Conservation (phyloP, 1,140 invertebrate species). For the Battus philenor region DNA sequence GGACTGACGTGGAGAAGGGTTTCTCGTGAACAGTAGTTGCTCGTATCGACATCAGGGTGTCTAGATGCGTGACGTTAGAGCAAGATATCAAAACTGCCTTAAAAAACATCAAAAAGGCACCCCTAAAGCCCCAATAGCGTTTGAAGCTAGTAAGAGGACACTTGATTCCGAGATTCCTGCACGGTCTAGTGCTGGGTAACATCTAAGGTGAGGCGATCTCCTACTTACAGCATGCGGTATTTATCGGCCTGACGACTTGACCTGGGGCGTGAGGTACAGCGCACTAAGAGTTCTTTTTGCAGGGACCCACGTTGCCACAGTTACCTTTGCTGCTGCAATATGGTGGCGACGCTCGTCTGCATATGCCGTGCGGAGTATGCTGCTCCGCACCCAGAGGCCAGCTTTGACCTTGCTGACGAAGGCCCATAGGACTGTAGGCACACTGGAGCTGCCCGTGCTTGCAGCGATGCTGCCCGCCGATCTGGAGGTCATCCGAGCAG, state of each 20-base stretch:
- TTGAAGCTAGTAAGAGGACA: too few species aligned
- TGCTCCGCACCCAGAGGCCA: constrained; percentile 22
- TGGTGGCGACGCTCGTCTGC: constrained; percentile 8
- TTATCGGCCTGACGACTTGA: background rate
- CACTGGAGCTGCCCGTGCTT: constrained; percentile 30
- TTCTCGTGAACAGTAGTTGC: too few species aligned
- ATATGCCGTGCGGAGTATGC: constrained; percentile 9
- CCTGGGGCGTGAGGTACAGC: background rate
- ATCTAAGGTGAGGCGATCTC: too few species aligned
- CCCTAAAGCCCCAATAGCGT: too few species aligned
- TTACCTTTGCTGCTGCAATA: constrained; percentile 15
- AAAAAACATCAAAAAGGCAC: too few species aligned
- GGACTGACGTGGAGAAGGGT: too few species aligned
- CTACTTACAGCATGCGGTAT: background rate
- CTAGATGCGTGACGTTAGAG: too few species aligned
- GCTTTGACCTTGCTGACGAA: constrained; percentile 26
- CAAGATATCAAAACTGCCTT: too few species aligned
- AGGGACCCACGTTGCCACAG: constrained; percentile 2
- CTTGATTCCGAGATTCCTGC: too few species aligned
- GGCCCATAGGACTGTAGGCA: constrained; percentile 30
- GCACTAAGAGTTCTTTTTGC: background rate
- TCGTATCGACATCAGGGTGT: too few species aligned
- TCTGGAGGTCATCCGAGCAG: constrained; percentile 30
- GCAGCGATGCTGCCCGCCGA: constrained; percentile 34
- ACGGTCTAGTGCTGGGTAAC: too few species aligned